A percentile compares a stretch with the other conserved stretches of the same genome.
Conservation (phyloP, 2,888 invertebrate species). For the Sialis fuliginosa region DNA sequence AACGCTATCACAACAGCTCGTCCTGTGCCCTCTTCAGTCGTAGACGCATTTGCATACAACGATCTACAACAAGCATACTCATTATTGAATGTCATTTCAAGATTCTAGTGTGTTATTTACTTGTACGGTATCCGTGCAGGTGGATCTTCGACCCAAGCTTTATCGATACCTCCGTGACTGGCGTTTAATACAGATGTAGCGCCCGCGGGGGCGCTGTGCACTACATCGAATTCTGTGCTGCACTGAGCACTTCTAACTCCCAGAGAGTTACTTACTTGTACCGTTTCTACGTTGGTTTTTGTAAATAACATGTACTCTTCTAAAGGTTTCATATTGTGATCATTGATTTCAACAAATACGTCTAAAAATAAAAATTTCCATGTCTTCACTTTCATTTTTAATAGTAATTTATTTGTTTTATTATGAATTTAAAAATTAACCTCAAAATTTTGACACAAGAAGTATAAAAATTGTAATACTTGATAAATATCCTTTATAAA, state of each 20-base stretch:
- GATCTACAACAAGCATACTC: no score
- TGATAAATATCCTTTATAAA: no score
- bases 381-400: no score
- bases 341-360: constrained; percentile 70
- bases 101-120: neutral
- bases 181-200: constrained; percentile 32
- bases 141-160: constrained; percentile 71
- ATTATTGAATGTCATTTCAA: no score
- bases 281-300: constrained; percentile 64
- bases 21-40: constrained; percentile 59
- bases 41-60: constrained; percentile 50
- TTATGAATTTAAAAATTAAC: no score
- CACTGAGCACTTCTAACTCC: constrained; percentile 77
- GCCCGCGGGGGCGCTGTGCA: constrained; percentile 35
- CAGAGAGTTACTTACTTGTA: constrained; percentile 71
- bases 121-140: constrained; percentile 60
- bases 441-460: no score
- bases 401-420: no score
- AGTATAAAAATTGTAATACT: no score
- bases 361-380: constrained; percentile 32
- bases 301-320: constrained; percentile 89
- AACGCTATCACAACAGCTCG: constrained; percentile 67
- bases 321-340: constrained; percentile 65
- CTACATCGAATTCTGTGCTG: constrained; percentile 54
- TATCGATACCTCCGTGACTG: constrained; percentile 39